A percentile compares a stretch with the other conserved stretches of the same genome.
phyloP scores from a whole-genome alignment of 2,113 vertebrate genomes.

The Megaceryle maxima region DNA sequence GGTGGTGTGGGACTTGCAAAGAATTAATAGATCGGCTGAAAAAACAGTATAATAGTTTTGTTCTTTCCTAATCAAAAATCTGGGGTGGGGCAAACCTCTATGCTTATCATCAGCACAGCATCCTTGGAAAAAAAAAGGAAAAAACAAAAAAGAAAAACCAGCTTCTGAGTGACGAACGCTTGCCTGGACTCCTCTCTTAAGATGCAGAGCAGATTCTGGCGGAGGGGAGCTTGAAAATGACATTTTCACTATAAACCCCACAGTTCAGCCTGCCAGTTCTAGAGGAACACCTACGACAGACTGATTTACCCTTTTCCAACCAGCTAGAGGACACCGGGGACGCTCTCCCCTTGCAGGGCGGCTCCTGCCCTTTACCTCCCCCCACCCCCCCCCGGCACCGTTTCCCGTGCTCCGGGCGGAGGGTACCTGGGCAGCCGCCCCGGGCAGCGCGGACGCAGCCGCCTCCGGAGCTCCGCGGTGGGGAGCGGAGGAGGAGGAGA shows the following conservation, averaged over 20 bases:
- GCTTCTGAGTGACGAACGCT: rapidly evolving
- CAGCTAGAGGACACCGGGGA: rapidly evolving
- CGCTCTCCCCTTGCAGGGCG: background rate
- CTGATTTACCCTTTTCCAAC: background rate
- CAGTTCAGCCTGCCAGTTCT: background rate
- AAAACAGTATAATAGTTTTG: background rate
- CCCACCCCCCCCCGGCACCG: rapidly evolving
- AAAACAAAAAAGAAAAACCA: background rate
- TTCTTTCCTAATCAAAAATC: background rate
- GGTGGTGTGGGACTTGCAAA: background rate
- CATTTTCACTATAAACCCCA: background rate
- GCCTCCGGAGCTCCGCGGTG: background rate
- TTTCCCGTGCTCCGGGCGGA: rapidly evolving
- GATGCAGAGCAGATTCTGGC: background rate
- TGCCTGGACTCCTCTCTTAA: background rate
- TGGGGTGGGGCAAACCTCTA: background rate
- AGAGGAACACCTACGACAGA: too few relatives aligned
- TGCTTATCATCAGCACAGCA: background rate
- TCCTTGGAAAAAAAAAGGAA: background rate
- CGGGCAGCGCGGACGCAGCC: background rate
- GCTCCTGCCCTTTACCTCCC: background rate
- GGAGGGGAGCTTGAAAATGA: background rate
- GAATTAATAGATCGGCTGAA: background rate
- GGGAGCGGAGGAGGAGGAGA: background rate
- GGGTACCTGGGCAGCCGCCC: background rate